Evolutionary conservation across 2,888 invertebrate genomes (phyloP), one percentile per base, ranked within the genome.

Genomic region (Apamea monoglypha): DNA sequence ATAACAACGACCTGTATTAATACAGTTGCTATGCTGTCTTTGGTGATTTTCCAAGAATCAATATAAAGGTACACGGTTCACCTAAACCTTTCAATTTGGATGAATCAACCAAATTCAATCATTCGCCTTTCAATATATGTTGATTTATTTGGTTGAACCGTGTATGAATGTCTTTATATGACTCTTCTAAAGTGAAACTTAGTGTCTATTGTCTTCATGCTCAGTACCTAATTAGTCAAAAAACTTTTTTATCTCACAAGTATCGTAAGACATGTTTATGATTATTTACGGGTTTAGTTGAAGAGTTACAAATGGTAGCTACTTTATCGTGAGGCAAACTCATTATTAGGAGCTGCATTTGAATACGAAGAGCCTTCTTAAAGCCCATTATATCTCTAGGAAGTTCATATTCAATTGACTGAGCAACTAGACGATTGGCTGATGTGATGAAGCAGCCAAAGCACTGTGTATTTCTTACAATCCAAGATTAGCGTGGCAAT

Each of bases 401-500:
- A n/a, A 71, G n/a, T 36, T 63, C 64, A 40, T 63, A n/a, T 40
- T 63, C n/a, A 36, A 59, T 64, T 36, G 25, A 40, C 7, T 40
- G 53, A 47, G 21, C 25, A 47, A 44, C 12, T 29, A 70, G n/a
- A 44, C 40, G 53, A 36, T 66, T 36, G 56, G 32, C 40, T 77
- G 32, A 18, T 56, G 16, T 70, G 59, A 76, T 59, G 78, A 71
- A 68, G 44, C 50, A 71, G 50, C 69, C 50, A 67, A 66, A 73
- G 53, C 76, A 50, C 75, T 44, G 72, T 84, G 70, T 53, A 74
- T 82, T 83, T 85, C 89, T 74, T 79, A 82, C 90, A 83, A 81
- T 81, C 90, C 90, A 68, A 89, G 69, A 88, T 89, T 89, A 90
- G 87, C 81, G 64, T 81, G 59, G 83, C 75, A 80, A 77, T 86